Conservation (phyloP, 2,113 vertebrate genomes). For the Anoplopoma fimbria region DNA sequence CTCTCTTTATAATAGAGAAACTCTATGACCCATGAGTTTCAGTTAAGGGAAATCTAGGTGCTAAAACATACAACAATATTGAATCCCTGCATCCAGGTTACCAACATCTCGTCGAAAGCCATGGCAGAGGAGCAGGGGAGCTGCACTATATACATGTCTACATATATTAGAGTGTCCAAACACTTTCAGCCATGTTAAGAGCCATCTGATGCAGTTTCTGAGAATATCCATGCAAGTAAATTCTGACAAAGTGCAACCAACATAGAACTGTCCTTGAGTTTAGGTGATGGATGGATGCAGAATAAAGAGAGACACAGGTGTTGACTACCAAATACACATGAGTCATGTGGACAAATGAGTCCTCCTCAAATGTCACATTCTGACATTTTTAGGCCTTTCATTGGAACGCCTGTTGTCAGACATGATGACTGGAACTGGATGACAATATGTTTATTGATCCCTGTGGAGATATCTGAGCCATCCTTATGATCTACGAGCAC, state of each 20-base stretch:
- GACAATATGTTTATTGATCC: constrained; percentile 5
- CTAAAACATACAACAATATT: neutral
- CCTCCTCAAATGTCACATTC: constrained; percentile 47
- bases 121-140: neutral
- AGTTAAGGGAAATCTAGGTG: neutral
- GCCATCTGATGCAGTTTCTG: neutral
- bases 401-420: neutral
- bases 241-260: too few relatives aligned
- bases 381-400: constrained; percentile 35
- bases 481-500: neutral
- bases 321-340: neutral
- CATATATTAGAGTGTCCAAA: neutral
- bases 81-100: neutral
- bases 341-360: constrained; percentile 23
- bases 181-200: neutral
- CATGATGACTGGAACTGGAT: constrained; percentile 13
- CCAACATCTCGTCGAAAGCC: neutral
- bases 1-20: neutral
- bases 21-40: neutral
- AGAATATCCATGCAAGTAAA: too few relatives aligned
- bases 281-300: neutral
- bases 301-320: neutral
- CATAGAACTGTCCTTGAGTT: neutral
- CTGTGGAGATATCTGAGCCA: neutral
- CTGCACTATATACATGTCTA: neutral